Conservation (phyloP, 2,113 vertebrate species). For the Calyptommatus sinebrachiatus region DNA sequence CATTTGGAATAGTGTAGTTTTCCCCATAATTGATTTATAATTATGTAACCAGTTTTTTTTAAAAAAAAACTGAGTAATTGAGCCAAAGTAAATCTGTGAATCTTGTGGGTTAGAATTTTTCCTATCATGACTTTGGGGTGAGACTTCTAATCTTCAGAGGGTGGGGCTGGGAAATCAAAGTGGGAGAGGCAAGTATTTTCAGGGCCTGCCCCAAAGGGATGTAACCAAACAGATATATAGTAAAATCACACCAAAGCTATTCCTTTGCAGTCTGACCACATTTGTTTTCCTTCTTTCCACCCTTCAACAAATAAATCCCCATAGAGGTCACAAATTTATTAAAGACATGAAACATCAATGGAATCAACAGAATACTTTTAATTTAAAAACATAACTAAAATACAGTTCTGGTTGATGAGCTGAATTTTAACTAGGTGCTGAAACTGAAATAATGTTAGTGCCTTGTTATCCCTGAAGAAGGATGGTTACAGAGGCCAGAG, state of each 20-base stretch:
- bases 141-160: background rate
- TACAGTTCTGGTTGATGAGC: no score
- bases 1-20: background rate
- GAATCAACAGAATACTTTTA: no score
- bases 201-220: background rate
- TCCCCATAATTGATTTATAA: background rate
- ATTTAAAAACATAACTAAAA: no score
- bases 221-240: background rate
- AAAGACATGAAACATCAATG: no score
- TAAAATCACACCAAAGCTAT: background rate
- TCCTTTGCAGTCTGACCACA: background rate
- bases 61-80: background rate
- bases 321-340: no score
- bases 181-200: background rate
- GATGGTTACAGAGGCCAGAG: no score
- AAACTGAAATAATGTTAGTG: no score
- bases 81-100: background rate
- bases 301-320: no score
- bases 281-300: background rate
- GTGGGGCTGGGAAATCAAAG: background rate
- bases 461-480: no score
- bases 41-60: slow-evolving; percentile 33
- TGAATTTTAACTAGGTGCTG: no score
- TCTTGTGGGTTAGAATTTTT: background rate
- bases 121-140: background rate